These are phyloP conservation scores for Bubo scandiacus DNA, from an alignment of 2,113 vertebrate genomes.

Conservation along the genomic window DNA sequence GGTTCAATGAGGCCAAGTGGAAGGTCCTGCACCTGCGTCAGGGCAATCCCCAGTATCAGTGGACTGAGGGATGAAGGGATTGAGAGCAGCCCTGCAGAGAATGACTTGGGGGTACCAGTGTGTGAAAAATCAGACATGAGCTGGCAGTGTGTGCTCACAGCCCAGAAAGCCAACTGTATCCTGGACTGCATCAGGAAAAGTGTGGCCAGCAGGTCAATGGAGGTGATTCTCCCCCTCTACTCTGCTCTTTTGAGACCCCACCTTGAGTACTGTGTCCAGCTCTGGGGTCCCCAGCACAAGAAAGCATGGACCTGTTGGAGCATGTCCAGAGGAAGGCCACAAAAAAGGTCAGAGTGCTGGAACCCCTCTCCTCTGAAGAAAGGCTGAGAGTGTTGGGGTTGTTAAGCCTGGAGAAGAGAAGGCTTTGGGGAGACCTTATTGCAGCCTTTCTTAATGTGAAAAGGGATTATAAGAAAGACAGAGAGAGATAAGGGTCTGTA, in stretches of 20 bases:
- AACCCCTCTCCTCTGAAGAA: not conserved
- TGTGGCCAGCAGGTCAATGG: rapidly evolving
- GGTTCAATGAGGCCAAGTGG: not conserved
- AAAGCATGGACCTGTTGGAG: not conserved
- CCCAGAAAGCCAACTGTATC: not conserved
- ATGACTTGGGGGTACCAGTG: not conserved
- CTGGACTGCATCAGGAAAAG: not conserved
- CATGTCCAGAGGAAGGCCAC: rapidly evolving
- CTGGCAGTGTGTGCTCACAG: not conserved
- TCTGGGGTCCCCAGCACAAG: not conserved
- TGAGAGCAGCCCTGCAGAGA: not conserved
- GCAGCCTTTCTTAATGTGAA: not conserved
- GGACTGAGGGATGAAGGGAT: not conserved
- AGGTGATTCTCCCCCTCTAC: not conserved
- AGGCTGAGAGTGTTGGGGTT: not conserved
- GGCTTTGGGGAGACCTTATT: not conserved
- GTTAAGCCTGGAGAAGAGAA: not conserved
- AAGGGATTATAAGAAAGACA: not conserved
- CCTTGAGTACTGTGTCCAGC: rapidly evolving
- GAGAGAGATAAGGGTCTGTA: not conserved
- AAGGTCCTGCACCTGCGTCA: not conserved
- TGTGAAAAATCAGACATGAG: not conserved
- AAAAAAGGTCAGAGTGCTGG: not conserved
- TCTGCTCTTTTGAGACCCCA: not conserved
- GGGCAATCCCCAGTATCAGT: not conserved